Evolutionary conservation across 2,888 invertebrate genomes (phyloP), one percentile per base, ranked within the genome.

Genomic region (Tetragnatha montana): DNA sequence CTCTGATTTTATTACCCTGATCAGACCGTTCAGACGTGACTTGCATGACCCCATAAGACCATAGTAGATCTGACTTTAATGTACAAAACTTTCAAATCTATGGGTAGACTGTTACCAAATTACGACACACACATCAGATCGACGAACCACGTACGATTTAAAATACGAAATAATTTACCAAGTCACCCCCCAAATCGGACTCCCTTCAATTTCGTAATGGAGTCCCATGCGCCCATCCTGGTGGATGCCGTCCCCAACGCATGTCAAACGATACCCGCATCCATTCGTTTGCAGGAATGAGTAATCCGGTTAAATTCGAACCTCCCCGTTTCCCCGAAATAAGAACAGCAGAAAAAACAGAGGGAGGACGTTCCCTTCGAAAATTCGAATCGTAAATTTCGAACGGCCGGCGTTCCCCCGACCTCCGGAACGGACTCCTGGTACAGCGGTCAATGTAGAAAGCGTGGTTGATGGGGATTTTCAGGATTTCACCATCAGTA

Each of bases 221-320:
- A 71, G 50, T 17, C 17, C 14, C 60, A 60, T n/a, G 7, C 10
- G 76, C n/a, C 47, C 14, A 14, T 81, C n/a, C 8, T 1, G 49
- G 19, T 19, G n/a, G 49, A 49, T n/a, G 17, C 8, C 60, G 71
- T 49, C 19, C 21, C 49, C 73, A 50, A 74, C 73, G 71, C 22
- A 50, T 21, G 82, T 82, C 82, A 74, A 82, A 19, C 22, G 7
- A 17, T 49, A 7, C 49, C 82, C 71, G 47, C 82, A 71, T 10
- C 60, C 60, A 60, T 60, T 17, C 60, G 60, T 60, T 60, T 60
- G 60, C 60, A 68, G 47, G 22, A 60, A 75, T 76, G 47, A 19
- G 76, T 75, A 83, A 83, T 76, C 71, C 83, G 69, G 75, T 75
- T 75, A 83, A 83, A 83, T 83, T 83, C 83, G 14, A 49, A 14